These are phyloP conservation scores for Aporophyla nigra DNA, from an alignment of 2,888 invertebrate genomes.

Conservation along the genomic window DNA sequence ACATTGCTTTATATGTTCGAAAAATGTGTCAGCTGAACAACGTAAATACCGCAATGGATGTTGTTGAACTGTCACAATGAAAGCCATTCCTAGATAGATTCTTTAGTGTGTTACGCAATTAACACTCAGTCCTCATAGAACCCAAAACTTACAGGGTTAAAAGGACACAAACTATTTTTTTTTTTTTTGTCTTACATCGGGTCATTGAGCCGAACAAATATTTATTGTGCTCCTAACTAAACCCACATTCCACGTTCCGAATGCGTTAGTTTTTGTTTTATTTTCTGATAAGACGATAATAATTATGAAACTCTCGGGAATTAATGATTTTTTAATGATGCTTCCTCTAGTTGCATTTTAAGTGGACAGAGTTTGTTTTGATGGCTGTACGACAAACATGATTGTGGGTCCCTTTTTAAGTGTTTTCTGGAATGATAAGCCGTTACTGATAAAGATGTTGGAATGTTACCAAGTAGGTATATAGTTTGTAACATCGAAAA, in stretches of 20 bases:
- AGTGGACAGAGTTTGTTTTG: not conserved
- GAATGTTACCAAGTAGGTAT: slow-evolving; percentile 1
- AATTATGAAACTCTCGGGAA: not conserved
- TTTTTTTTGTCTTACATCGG: slow-evolving; percentile 22
- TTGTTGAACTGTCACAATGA: too few species aligned
- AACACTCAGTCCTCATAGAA: too few species aligned
- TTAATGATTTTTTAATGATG: not conserved
- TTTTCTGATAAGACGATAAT: slow-evolving; percentile 34
- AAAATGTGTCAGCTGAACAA: too few species aligned
- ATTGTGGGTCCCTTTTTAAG: slow-evolving; percentile 6
- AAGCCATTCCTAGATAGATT: too few species aligned
- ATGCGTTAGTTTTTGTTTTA: slow-evolving; percentile 36
- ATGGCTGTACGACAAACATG: not conserved
- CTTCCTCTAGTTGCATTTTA: slow-evolving; percentile 4
- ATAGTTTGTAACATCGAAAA: not conserved
- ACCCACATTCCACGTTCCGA: slow-evolving; percentile 44
- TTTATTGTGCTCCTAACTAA: slow-evolving; percentile 15
- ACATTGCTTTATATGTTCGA: too few species aligned
- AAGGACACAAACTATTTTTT: not conserved
- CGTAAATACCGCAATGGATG: too few species aligned
- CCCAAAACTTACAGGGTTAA: not conserved
- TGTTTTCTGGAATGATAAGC: not conserved
- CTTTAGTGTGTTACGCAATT: too few species aligned
- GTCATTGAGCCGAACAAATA: slow-evolving; percentile 49
- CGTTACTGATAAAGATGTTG: slow-evolving; percentile 11